Evolutionary conservation across 2,113 vertebrate species (phyloP).

Genomic region (Percina caprodes): DNA sequence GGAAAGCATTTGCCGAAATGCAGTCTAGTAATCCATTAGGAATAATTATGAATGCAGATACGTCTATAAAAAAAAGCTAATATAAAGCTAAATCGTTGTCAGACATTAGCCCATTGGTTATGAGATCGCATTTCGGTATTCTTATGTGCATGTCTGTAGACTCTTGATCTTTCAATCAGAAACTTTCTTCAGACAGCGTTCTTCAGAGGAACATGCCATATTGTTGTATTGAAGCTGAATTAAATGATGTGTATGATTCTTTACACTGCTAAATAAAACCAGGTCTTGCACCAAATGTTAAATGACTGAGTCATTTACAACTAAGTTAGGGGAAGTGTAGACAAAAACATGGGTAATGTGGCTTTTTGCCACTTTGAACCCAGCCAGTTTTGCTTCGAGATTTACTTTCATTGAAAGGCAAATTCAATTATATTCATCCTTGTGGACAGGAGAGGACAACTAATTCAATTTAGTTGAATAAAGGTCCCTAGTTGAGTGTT

Average conservation of each 20-base stretch:
- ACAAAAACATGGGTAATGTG: neutral
- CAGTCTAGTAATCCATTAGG: no score
- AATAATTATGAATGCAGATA: no score
- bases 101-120: no score
- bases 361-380: slow-evolving; percentile 24
- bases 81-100: no score
- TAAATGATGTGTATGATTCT: neutral
- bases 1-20: no score
- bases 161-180: neutral
- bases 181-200: neutral
- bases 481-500: slow-evolving; percentile 43
- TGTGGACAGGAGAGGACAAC: slow-evolving; percentile 45
- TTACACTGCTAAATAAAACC: neutral
- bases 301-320: neutral
- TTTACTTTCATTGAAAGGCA: slow-evolving; percentile 44
- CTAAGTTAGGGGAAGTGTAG: neutral
- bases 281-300: neutral
- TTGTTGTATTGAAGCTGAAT: neutral
- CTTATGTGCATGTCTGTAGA: no score
- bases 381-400: slow-evolving; percentile 2
- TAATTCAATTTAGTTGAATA: slow-evolving; percentile 47
- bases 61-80: no score
- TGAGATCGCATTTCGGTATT: no score
- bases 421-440: slow-evolving; percentile 49
- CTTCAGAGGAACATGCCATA: neutral